Evolutionary conservation across 2,113 vertebrate species (phyloP).

Genomic region (Spermophilus dauricus): DNA sequence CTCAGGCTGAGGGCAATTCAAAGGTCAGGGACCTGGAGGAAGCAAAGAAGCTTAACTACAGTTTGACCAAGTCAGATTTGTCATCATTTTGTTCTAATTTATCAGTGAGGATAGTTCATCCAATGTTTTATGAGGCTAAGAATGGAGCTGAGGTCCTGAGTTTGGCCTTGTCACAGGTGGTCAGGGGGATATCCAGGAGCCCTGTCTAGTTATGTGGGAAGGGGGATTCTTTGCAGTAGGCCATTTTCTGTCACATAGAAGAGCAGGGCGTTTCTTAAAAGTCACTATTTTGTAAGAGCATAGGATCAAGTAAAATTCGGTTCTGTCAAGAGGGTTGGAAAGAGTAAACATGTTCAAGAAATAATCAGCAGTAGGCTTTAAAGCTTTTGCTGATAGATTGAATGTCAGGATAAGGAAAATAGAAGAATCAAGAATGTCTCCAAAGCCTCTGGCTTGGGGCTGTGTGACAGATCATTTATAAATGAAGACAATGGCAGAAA

Average conservation of each 20-base stretch:
- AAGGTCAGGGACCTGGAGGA: not conserved
- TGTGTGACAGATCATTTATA: not conserved
- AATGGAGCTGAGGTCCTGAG: not conserved
- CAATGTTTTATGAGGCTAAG: not conserved
- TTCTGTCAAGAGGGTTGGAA: not conserved
- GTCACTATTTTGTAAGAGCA: not conserved
- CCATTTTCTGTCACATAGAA: not conserved
- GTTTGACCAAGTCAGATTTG: not conserved
- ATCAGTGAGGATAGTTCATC: not conserved
- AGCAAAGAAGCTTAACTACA: not conserved
- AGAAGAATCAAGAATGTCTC: constrained; percentile 19
- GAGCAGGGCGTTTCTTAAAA: not conserved
- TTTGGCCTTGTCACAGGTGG: not conserved
- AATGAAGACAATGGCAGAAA: not conserved
- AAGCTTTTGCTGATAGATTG: constrained; percentile 17
- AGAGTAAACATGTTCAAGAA: not conserved
- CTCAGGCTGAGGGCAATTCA: not conserved
- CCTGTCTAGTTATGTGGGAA: not conserved
- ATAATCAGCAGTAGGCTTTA: not conserved
- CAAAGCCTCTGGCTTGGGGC: not conserved
- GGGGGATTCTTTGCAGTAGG: not conserved
- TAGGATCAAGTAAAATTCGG: not conserved
- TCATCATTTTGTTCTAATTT: not conserved
- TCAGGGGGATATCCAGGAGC: not conserved
- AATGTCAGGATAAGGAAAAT: not conserved